Conservation (phyloP, 2,797 vertebrate genomes). For the Tragopan temminckii region DNA sequence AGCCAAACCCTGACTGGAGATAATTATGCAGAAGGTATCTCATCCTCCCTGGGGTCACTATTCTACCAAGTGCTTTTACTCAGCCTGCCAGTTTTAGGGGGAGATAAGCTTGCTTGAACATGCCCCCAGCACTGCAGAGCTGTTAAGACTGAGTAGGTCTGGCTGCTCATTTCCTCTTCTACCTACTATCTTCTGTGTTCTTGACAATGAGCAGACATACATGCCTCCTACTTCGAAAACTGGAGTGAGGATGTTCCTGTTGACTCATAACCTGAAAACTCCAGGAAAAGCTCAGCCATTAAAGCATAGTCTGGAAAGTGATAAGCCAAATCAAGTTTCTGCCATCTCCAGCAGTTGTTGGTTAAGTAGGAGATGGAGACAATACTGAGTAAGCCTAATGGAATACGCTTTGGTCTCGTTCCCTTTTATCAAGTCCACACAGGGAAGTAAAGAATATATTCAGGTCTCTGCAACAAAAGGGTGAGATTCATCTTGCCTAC, state of each 20-base stretch:
- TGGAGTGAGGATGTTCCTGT: not conserved
- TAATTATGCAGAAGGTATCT: constrained; percentile 37
- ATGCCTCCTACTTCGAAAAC: not conserved
- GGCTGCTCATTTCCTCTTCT: constrained; percentile 29
- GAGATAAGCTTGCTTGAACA: constrained; percentile 19
- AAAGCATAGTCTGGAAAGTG: not conserved
- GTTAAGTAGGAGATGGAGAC: not conserved
- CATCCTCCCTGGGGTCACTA: constrained; percentile 46
- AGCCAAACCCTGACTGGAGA: constrained; percentile 40
- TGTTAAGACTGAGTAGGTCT: constrained; percentile 5
- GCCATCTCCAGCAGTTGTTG: not conserved
- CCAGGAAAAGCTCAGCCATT: not conserved
- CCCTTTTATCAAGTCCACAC: not conserved
- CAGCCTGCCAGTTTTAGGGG: not conserved
- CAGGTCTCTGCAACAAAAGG: not conserved
- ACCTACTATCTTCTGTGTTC: not conserved
- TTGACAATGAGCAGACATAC: not conserved
- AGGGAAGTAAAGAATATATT: not conserved
- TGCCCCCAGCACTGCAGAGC: not conserved
- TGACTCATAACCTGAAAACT: not conserved
- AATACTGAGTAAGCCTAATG: not conserved
- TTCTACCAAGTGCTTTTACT: constrained; percentile 33
- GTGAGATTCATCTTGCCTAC: not conserved
- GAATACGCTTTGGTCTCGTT: not conserved
- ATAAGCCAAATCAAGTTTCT: not conserved